Percentiles rank a stretch among this genome's conserved stretches.
These are phyloP conservation scores for Parazoanthus atlanticus DNA, from an alignment of 92 coral and sea anemone genomes.

Conservation along the genomic window DNA sequence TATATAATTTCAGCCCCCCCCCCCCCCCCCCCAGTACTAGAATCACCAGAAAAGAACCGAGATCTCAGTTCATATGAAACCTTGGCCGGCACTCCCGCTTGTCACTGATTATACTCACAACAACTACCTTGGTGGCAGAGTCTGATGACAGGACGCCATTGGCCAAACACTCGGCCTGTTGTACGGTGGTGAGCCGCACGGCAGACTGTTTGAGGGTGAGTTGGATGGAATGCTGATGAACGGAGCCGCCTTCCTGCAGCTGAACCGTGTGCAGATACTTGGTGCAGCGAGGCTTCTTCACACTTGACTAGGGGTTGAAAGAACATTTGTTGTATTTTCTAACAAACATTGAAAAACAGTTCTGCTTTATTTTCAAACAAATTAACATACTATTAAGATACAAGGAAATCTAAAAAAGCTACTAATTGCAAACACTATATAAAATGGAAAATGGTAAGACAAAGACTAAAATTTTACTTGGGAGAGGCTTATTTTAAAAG, in stretches of 20 bases:
- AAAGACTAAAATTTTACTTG: too few relatives aligned
- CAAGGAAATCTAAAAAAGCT: too few relatives aligned
- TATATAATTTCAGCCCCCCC: too few relatives aligned
- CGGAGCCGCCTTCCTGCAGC: conserved; percentile 72
- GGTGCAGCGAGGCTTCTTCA: conserved; percentile 76
- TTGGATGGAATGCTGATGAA: conserved; percentile 64
- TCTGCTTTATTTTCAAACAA: too few relatives aligned
- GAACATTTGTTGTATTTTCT: neutral
- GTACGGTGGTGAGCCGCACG: neutral
- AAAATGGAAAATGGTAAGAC: too few relatives aligned
- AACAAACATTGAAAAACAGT: too few relatives aligned
- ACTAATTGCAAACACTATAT: too few relatives aligned
- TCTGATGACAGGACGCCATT: conserved; percentile 13
- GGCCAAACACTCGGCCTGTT: conserved; percentile 5
- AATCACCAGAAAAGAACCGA: too few relatives aligned
- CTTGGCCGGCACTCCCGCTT: neutral
- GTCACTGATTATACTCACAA: conserved; percentile 8
- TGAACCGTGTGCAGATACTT: conserved; percentile 69
- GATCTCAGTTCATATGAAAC: too few relatives aligned
- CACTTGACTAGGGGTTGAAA: conserved; percentile 48
- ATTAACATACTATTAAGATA: too few relatives aligned
- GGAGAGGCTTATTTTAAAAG: too few relatives aligned
- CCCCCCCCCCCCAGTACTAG: too few relatives aligned
- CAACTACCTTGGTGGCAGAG: conserved; percentile 19
- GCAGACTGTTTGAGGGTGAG: conserved; percentile 75